These are phyloP conservation scores for Syngnathus typhle DNA, from an alignment of 2,113 vertebrate species.

Conservation along the genomic window DNA sequence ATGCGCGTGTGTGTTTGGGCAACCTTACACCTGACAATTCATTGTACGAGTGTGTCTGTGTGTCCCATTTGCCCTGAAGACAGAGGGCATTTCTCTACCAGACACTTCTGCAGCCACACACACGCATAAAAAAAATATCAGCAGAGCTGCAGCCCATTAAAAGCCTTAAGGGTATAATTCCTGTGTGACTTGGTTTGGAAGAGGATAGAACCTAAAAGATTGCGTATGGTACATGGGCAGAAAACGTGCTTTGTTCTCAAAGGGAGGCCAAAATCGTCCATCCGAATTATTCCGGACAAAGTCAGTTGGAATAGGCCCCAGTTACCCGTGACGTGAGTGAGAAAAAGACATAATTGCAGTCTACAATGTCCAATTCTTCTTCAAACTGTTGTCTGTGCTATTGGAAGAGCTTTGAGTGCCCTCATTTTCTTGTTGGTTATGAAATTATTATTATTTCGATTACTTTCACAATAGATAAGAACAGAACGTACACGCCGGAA, in stretches of 20 bases:
- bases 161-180: background rate
- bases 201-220: background rate
- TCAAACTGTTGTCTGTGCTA: background rate
- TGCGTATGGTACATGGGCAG: conserved; percentile 6
- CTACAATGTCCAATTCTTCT: no score
- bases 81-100: conserved; percentile 11
- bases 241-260: background rate
- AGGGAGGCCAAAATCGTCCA: background rate
- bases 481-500: background rate
- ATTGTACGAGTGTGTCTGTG: background rate
- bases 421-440: background rate
- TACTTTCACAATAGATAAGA: background rate
- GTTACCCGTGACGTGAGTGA: no score
- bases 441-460: background rate
- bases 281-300: no score
- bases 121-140: background rate
- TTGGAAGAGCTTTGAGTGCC: background rate
- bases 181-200: background rate
- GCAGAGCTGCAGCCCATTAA: conserved; percentile 23
- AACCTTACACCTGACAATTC: background rate
- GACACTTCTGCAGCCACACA: conserved; percentile 4
- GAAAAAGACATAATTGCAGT: no score
- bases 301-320: no score
- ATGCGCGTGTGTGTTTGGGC: background rate
- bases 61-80: conserved; percentile 1